phyloP scores from a whole-genome alignment of 2,113 vertebrate genomes.

The Pseudorasbora parva region DNA sequence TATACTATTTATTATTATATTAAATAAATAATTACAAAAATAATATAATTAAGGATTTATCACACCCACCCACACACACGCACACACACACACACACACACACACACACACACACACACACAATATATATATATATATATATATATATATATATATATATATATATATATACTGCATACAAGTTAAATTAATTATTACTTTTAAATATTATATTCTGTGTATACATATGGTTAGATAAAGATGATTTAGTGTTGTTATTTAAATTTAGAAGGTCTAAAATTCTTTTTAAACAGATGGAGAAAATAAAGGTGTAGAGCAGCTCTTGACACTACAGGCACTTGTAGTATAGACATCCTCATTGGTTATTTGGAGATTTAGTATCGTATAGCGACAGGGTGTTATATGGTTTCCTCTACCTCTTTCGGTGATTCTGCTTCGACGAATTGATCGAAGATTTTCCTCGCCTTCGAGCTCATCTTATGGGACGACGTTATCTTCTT shows the following conservation, averaged over 20 bases:
- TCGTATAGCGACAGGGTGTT: background rate
- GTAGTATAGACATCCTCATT: background rate
- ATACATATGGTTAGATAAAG: background rate
- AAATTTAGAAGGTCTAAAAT: background rate
- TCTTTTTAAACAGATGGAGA: background rate
- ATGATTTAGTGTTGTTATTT: background rate
- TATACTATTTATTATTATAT: background rate
- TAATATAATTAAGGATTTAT: background rate
- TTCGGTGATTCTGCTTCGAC: slow-evolving; percentile 79
- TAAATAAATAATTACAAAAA: no score
- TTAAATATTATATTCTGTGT: background rate
- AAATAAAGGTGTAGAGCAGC: background rate
- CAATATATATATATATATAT: no score
- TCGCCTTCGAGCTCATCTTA: slow-evolving; percentile 75
- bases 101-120: no score
- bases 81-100: no score
- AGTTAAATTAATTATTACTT: background rate
- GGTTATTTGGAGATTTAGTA: background rate
- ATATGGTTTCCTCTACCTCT: slow-evolving; percentile 68
- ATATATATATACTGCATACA: background rate
- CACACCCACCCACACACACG: no score
- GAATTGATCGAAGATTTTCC: slow-evolving; percentile 80
- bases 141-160: no score
- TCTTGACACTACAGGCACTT: background rate
- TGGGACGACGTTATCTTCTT: slow-evolving; percentile 78